These are phyloP conservation scores for Heteractis magnifica DNA, from an alignment of 92 coral and sea anemone genomes.

Conservation along the genomic window DNA sequence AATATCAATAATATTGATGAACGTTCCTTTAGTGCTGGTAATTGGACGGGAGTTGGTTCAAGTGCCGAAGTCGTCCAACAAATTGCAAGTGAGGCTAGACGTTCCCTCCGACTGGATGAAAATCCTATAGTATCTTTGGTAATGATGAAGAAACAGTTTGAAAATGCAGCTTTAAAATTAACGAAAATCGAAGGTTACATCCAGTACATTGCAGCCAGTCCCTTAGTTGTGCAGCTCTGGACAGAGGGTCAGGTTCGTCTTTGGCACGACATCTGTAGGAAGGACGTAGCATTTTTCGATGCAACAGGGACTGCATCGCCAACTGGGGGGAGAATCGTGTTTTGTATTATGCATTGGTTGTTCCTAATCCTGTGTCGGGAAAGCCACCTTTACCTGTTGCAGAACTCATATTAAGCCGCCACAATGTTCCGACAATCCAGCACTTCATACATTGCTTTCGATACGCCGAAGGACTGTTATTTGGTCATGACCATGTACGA, in stretches of 20 bases:
- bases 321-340: conserved; percentile 36
- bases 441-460: conserved; percentile 37
- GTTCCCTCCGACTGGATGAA: conserved; percentile 18
- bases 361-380: conserved; percentile 29
- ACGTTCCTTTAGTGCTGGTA: conserved; percentile 17
- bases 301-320: conserved; percentile 43
- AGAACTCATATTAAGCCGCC: conserved; percentile 39
- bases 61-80: conserved; percentile 8
- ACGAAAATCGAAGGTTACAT: conserved; percentile 30
- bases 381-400: conserved; percentile 47
- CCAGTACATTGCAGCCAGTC: conserved; percentile 35
- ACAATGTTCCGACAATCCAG: conserved; percentile 35
- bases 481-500: neutral
- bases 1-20: conserved; percentile 10
- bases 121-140: conserved; percentile 12
- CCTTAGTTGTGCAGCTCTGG: conserved; percentile 47
- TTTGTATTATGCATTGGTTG: conserved; percentile 46
- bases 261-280: conserved; percentile 47
- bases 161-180: neutral
- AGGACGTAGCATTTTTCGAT: conserved; percentile 38
- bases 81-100: conserved; percentile 35
- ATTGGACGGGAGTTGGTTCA: conserved; percentile 26
- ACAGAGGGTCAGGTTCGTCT: conserved; percentile 58
- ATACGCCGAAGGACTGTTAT: conserved; percentile 29
- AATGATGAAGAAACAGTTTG: neutral